phyloP scores from a whole-genome alignment of 2,888 invertebrate genomes.

The Drosophila trichaetosa region DNA sequence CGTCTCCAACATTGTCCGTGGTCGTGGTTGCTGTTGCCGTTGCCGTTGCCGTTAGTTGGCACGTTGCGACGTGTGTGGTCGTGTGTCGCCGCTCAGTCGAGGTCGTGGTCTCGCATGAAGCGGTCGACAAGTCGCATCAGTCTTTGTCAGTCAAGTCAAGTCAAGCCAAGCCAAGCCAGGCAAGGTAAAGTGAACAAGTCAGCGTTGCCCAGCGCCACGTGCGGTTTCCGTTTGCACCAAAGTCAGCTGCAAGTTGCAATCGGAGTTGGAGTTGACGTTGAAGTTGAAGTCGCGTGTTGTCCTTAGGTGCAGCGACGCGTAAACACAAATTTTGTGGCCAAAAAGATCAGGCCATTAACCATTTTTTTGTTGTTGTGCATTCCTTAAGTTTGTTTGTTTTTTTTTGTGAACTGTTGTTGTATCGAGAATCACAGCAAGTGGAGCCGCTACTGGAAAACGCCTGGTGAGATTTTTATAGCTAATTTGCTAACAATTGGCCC shows the following conservation, averaged over 20 bases:
- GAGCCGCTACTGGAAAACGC: conserved; percentile 2
- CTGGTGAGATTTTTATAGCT: neutral
- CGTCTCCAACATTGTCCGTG: conserved; percentile 55
- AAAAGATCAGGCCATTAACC: conserved; percentile 28
- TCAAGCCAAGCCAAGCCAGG: conserved; percentile 6
- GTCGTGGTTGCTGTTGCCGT: conserved; percentile 45
- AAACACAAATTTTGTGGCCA: conserved; percentile 32
- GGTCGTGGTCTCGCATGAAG: conserved; percentile 69
- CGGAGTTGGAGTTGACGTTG: neutral
- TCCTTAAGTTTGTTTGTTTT: conserved; percentile 10
- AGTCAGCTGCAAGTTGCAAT: conserved; percentile 20
- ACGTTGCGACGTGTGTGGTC: conserved; percentile 20
- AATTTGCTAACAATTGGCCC: conserved; percentile 1
- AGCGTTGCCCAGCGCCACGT: conserved; percentile 41
- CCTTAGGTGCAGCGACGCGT: conserved; percentile 35
- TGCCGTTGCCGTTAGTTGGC: conserved; percentile 28
- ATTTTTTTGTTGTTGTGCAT: conserved; percentile 36
- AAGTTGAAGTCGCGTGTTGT: conserved; percentile 3
- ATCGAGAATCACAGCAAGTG: conserved; percentile 18
- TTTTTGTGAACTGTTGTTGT: conserved; percentile 29
- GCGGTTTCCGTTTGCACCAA: conserved; percentile 14
- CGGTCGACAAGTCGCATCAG: conserved; percentile 55
- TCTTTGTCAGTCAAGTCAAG: conserved; percentile 4
- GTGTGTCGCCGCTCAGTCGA: conserved; percentile 60
- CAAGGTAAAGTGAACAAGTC: conserved; percentile 19